These are phyloP conservation scores for Campaea margaritaria DNA, from an alignment of 2,888 invertebrate species.

Conservation along the genomic window DNA sequence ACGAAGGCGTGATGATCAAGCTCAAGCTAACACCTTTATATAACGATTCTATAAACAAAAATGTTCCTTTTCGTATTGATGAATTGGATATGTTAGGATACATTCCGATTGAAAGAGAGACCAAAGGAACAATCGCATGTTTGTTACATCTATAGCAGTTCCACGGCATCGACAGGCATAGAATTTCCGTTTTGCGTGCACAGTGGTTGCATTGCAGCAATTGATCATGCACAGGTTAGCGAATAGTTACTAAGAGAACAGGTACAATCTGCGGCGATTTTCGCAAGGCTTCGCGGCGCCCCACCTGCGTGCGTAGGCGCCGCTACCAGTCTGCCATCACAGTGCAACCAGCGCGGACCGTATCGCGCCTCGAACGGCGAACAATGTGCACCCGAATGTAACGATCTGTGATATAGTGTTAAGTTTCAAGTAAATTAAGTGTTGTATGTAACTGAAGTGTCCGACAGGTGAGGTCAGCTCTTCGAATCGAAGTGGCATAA, in stretches of 20 bases:
- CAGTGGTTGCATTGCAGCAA: conserved; percentile 27
- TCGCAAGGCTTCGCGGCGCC: conserved; percentile 81
- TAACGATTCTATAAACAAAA: conserved; percentile 11
- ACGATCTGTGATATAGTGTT: conserved; percentile 82
- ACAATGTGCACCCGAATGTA: conserved; percentile 72
- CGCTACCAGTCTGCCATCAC: conserved; percentile 62
- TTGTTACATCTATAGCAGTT: conserved; percentile 22
- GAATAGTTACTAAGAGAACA: conserved; percentile 21
- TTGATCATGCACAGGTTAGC: conserved; percentile 20
- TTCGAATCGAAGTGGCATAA: conserved; percentile 1
- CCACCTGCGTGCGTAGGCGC: conserved; percentile 74
- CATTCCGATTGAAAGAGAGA: conserved; percentile 10
- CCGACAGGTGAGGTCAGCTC: conserved; percentile 58
- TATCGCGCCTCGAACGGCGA: conserved; percentile 55
- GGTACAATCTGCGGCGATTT: conserved; percentile 60
- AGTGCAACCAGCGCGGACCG: conserved; percentile 65
- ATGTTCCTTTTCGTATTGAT: conserved; percentile 10
- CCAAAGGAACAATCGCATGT: conserved; percentile 28
- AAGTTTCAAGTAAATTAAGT: conserved; percentile 69
- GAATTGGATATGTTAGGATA: conserved; percentile 6
- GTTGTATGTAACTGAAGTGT: conserved; percentile 55
- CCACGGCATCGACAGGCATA: conserved; percentile 22
- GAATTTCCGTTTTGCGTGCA: conserved; percentile 12
- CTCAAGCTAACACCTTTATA: background rate
- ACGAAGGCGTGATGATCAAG: no score